These are phyloP conservation scores for Chrysomela aeneicollis DNA, from an alignment of 2,888 invertebrate species.

Conservation along the genomic window DNA sequence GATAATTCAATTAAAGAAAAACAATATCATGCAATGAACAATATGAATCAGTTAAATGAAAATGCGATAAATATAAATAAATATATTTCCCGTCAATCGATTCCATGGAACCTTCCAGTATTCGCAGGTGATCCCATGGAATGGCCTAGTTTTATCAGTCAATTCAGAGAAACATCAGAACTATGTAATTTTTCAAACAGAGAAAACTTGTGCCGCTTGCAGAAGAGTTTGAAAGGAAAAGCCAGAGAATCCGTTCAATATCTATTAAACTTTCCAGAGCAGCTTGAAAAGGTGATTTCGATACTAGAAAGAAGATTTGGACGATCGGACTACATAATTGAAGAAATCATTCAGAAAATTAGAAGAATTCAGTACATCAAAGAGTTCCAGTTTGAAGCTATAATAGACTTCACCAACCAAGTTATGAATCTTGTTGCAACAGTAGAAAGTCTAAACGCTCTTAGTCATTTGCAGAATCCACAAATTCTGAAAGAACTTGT, in stretches of 20 bases:
- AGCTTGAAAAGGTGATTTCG: not conserved
- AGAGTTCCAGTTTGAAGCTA: too few relatives aligned
- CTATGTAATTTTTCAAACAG: not conserved
- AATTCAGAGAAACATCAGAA: constrained; percentile 12
- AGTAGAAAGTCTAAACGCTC: not conserved
- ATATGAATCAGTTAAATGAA: too few relatives aligned
- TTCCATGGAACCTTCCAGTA: not conserved
- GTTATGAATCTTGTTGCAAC: not conserved
- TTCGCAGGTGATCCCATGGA: constrained; percentile 16
- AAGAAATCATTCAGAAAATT: too few relatives aligned
- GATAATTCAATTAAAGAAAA: too few relatives aligned
- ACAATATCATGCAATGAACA: too few relatives aligned
- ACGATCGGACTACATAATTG: too few relatives aligned
- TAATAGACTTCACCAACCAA: too few relatives aligned
- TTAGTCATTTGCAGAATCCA: not conserved
- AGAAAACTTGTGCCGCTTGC: not conserved
- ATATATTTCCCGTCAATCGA: too few relatives aligned
- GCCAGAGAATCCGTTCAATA: not conserved
- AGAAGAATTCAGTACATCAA: too few relatives aligned
- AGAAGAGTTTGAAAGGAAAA: too few relatives aligned
- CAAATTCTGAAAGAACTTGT: not conserved
- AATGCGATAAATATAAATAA: too few relatives aligned
- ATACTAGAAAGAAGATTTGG: too few relatives aligned
- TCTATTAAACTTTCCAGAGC: not conserved
- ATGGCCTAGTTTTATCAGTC: constrained; percentile 12